A percentile compares a stretch with the other conserved stretches of the same genome.
Evolutionary conservation across 1,140 invertebrate genomes (phyloP).

Genomic region (Lycorma delicatula): DNA sequence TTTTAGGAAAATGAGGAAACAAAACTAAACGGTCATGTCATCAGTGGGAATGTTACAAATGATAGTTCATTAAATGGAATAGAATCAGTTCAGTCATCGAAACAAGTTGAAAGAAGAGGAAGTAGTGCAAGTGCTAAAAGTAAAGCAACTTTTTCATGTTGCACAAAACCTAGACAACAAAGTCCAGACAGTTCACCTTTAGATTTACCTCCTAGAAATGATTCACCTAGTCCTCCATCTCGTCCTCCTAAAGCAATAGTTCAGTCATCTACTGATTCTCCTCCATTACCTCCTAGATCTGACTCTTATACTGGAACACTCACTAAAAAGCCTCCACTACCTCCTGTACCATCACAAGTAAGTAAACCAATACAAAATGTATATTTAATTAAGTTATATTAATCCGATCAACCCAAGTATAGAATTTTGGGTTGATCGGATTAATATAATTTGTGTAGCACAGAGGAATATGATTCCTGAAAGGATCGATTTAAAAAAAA

Average conservation of each 20-base stretch:
- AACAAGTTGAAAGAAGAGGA: constrained; percentile 3
- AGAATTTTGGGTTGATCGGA: not conserved
- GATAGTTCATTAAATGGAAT: not conserved
- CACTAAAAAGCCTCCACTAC: constrained; percentile 52
- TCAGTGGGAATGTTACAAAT: constrained; percentile 11
- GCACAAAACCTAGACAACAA: constrained; percentile 18
- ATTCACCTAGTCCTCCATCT: constrained; percentile 37
- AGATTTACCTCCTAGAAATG: constrained; percentile 8
- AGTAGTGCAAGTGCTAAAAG: constrained; percentile 9
- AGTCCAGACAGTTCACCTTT: constrained; percentile 18
- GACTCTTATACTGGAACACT: constrained; percentile 43
- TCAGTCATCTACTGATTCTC: constrained; percentile 37
- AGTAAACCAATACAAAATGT: too few relatives aligned
- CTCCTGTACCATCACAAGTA: constrained; percentile 55
- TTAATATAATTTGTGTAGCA: too few relatives aligned
- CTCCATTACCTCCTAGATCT: constrained; percentile 47
- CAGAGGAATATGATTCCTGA: too few relatives aligned
- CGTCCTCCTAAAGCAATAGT: constrained; percentile 46
- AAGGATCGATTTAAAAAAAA: too few relatives aligned
- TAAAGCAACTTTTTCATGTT: constrained; percentile 18
- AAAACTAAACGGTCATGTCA: constrained; percentile 8
- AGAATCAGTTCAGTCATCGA: not conserved
- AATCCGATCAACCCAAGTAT: not conserved
- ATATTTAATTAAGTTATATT: not conserved
- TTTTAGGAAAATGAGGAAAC: too few relatives aligned